phyloP scores from a whole-genome alignment of 2,113 vertebrate species.

The Trachemys scripta region DNA sequence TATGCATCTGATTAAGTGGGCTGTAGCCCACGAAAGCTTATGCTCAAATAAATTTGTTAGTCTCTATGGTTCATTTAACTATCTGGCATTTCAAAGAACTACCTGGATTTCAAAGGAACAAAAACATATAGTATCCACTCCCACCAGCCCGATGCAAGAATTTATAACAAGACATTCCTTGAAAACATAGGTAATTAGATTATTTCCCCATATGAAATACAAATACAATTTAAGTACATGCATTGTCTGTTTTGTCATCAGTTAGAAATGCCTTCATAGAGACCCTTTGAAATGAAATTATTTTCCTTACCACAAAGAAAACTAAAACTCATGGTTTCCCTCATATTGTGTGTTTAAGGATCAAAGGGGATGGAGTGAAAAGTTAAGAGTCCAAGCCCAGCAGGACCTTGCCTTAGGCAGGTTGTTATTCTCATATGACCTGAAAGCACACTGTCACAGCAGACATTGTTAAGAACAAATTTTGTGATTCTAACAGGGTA shows the following conservation, averaged over 20 bases:
- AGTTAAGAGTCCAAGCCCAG: background rate
- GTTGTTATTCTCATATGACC: background rate
- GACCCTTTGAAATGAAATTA: background rate
- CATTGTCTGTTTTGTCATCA: background rate
- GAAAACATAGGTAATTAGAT: background rate
- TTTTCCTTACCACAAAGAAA: background rate
- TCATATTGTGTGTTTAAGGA: background rate
- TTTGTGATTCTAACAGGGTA: background rate
- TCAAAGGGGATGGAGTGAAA: background rate
- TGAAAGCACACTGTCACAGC: background rate
- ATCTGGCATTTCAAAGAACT: background rate
- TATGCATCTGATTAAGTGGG: no score
- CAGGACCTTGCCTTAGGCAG: background rate
- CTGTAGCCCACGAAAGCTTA: no score
- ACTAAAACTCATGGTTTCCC: background rate
- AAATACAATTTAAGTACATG: background rate
- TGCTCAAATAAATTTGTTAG: no score
- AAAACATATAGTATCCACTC: background rate
- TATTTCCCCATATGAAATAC: constrained; percentile 17
- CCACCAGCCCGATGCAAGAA: background rate
- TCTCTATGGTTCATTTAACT: background rate
- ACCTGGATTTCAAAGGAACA: background rate
- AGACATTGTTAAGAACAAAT: background rate
- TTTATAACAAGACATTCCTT: background rate
- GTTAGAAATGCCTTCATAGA: constrained; percentile 17